Evolutionary conservation across 1,140 invertebrate species (phyloP).

Genomic region (Drosophila bocki): DNA sequence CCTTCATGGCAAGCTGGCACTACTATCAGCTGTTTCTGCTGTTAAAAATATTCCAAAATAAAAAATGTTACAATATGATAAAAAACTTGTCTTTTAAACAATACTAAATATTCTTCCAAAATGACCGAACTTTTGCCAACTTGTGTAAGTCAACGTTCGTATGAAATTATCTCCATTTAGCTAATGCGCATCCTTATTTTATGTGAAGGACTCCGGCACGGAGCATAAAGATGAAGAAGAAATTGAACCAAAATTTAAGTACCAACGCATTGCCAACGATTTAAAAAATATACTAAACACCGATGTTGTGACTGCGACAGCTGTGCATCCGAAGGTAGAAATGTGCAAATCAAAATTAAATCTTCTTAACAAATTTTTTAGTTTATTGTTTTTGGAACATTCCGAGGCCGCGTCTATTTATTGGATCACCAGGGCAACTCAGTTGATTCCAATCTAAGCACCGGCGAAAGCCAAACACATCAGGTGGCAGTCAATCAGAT

Average conservation of each 20-base stretch:
- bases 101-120: not conserved
- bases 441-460: conserved; percentile 86
- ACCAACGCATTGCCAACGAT: conserved; percentile 95
- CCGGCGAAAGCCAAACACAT: conserved; percentile 90
- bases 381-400: conserved; percentile 96
- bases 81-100: not conserved
- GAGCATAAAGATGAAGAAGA: conserved; percentile 85
- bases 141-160: not conserved
- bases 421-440: conserved; percentile 97
- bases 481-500: conserved; percentile 96
- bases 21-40: not conserved
- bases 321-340: conserved; percentile 94
- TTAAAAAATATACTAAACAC: conserved; percentile 93
- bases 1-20: not conserved
- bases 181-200: not conserved
- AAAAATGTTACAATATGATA: not conserved
- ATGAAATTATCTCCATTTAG: not conserved
- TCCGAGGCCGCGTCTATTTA: conserved; percentile 95
- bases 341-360: conserved; percentile 10
- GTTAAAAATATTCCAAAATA: not conserved
- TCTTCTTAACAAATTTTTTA: conserved; percentile 80
- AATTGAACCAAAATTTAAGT: conserved; percentile 96
- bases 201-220: conserved; percentile 42
- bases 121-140: not conserved
- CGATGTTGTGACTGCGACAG: conserved; percentile 94